These are phyloP conservation scores for Subacronicta megacephala DNA, from an alignment of 2,888 invertebrate genomes.

Conservation along the genomic window DNA sequence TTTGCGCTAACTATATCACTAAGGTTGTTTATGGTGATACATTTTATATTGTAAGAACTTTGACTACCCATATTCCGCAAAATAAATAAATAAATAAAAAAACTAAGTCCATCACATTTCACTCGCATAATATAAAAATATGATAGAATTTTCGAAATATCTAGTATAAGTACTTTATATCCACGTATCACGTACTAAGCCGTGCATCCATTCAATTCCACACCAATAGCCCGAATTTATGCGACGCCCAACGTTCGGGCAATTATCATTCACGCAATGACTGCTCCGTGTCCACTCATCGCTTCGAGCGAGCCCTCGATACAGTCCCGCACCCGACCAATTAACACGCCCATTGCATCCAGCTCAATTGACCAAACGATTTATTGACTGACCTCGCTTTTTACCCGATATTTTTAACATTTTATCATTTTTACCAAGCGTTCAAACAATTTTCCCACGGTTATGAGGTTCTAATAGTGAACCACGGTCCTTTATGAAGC, in stretches of 20 bases:
- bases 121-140: background rate
- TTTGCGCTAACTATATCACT: no score
- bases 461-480: slow-evolving; percentile 89
- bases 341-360: slow-evolving; percentile 85
- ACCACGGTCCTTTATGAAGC: slow-evolving; percentile 85
- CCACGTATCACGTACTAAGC: slow-evolving; percentile 58
- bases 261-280: slow-evolving; percentile 86
- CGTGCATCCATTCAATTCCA: slow-evolving; percentile 80
- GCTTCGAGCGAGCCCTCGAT: slow-evolving; percentile 59
- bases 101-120: background rate
- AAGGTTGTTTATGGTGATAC: no score
- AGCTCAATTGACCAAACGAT: slow-evolving; percentile 81
- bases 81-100: no score
- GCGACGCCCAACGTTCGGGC: slow-evolving; percentile 72
- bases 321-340: slow-evolving; percentile 77
- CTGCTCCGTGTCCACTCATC: slow-evolving; percentile 78
- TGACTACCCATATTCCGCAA: no score
- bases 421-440: slow-evolving; percentile 44
- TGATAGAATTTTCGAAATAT: slow-evolving; percentile 19
- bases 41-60: no score
- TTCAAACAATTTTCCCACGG: slow-evolving; percentile 83
- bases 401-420: slow-evolving; percentile 57
- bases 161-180: slow-evolving; percentile 49
- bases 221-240: slow-evolving; percentile 78
- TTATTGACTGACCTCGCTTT: slow-evolving; percentile 72